These are phyloP conservation scores for Tenthredo scrophulariae DNA, from an alignment of 2,888 invertebrate species.

Conservation along the genomic window DNA sequence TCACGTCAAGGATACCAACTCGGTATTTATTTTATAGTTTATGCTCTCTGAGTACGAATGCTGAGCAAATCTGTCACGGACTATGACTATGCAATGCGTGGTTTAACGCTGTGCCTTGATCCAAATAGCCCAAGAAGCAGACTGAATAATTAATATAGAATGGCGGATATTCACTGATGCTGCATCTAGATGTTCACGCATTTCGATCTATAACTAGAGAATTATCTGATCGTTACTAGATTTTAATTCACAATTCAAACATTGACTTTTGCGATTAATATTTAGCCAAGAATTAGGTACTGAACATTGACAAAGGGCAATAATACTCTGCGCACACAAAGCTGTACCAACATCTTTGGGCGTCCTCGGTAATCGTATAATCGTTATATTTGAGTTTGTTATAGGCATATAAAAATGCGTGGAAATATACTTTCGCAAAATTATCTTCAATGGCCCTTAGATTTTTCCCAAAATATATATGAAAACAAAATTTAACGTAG, in stretches of 20 bases:
- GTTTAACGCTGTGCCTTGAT: slow-evolving; percentile 47
- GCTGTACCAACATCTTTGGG: background rate
- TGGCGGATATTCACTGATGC: background rate
- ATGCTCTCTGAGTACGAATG: slow-evolving; percentile 21
- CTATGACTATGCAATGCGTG: slow-evolving; percentile 29
- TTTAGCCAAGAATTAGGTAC: background rate
- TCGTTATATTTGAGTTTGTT: background rate
- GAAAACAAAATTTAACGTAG: background rate
- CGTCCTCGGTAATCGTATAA: background rate
- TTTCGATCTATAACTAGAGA: background rate
- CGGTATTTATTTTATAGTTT: slow-evolving; percentile 15
- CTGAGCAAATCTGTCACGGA: slow-evolving; percentile 48
- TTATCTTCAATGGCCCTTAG: background rate
- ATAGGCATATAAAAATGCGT: background rate
- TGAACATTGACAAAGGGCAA: background rate
- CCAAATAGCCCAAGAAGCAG: slow-evolving; percentile 43
- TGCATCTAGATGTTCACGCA: background rate
- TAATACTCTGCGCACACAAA: background rate
- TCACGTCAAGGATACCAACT: slow-evolving; percentile 43
- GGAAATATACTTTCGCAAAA: background rate
- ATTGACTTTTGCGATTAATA: background rate
- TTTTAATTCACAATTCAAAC: background rate
- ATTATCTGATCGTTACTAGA: background rate
- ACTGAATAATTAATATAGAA: slow-evolving; percentile 27
- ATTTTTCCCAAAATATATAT: background rate